Evolutionary conservation across 2,113 vertebrate genomes (phyloP).

Genomic region (Delphinapterus leucas): DNA sequence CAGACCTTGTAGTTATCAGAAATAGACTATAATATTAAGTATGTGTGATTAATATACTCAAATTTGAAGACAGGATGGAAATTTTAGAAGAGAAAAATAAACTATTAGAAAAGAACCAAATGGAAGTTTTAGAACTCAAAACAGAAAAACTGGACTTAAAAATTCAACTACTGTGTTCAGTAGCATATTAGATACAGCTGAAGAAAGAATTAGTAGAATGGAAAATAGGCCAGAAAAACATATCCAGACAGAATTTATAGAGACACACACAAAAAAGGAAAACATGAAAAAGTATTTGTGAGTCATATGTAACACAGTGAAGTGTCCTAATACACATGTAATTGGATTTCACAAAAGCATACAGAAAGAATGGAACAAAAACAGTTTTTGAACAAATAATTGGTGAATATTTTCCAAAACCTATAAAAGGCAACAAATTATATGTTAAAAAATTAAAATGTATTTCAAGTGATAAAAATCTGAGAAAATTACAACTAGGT

Average conservation of each 20-base stretch:
- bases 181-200: neutral
- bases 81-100: neutral
- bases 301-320: neutral
- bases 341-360: neutral
- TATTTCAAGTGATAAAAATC: neutral
- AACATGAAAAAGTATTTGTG: neutral
- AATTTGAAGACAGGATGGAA: neutral
- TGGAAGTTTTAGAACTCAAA: neutral
- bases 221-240: neutral
- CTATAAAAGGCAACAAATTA: neutral
- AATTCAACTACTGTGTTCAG: neutral
- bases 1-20: neutral
- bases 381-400: neutral
- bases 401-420: neutral
- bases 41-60: neutral
- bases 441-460: neutral
- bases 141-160: conserved; percentile 13
- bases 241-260: neutral
- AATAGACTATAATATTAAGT: neutral
- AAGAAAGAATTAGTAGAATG: conserved; percentile 1
- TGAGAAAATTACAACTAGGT: neutral
- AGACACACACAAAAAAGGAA: neutral
- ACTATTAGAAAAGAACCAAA: neutral
- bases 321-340: neutral
- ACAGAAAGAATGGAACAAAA: neutral